phyloP scores from a whole-genome alignment of 1,140 invertebrate species.

The Sycophila sp. region DNA sequence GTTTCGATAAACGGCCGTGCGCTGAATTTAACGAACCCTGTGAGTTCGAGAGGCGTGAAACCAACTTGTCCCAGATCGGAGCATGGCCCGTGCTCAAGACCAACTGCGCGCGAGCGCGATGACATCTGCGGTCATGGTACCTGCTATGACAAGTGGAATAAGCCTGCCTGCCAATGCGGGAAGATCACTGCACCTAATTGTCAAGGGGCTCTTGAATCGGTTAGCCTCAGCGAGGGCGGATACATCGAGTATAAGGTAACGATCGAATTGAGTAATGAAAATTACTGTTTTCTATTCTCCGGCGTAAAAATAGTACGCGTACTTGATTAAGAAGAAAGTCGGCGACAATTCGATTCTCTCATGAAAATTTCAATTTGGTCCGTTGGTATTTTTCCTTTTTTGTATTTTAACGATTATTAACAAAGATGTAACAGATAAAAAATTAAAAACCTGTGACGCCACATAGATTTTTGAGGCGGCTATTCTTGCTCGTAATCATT shows the following conservation, averaged over 20 bases:
- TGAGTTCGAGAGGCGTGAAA: conserved; percentile 77
- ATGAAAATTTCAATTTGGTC: no score
- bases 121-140: conserved; percentile 74
- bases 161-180: conserved; percentile 75
- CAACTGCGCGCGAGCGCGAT: conserved; percentile 59
- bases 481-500: no score
- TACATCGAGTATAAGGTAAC: conserved; percentile 77
- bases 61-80: conserved; percentile 79
- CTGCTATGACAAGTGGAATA: conserved; percentile 88
- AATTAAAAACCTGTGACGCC: no score
- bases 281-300: no score
- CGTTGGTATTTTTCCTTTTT: no score
- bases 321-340: no score
- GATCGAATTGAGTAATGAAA: no score
- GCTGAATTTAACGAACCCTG: conserved; percentile 81
- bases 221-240: conserved; percentile 80
- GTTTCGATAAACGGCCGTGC: conserved; percentile 85
- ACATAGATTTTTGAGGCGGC: no score
- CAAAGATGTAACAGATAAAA: no score
- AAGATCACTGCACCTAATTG: conserved; percentile 82
- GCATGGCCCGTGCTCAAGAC: conserved; percentile 68
- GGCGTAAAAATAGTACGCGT: no score
- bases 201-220: conserved; percentile 77
- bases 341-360: no score
- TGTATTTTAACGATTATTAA: no score